Percentiles rank a stretch among this genome's conserved stretches.
Evolutionary conservation across 1,140 invertebrate species (phyloP).

Genomic region (Branchinecta lynchi): DNA sequence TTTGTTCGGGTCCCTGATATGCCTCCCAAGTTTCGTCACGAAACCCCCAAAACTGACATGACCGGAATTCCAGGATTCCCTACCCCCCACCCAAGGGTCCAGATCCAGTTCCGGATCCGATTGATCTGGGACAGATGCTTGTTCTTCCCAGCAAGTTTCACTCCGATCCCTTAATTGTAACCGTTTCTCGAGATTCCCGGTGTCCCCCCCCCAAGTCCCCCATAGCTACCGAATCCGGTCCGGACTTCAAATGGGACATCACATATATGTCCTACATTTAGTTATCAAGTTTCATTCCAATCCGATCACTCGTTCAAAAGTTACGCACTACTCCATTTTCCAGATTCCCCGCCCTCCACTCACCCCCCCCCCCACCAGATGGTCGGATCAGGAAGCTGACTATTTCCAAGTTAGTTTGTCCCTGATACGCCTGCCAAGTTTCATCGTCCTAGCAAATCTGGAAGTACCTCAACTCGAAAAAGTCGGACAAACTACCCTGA

Average conservation of each 20-base stretch:
- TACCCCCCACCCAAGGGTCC: too few species aligned
- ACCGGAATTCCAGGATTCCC: too few species aligned
- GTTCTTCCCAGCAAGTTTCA: slow-evolving; percentile 6
- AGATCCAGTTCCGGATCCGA: too few species aligned
- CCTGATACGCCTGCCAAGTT: slow-evolving; percentile 4
- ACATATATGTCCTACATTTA: neutral
- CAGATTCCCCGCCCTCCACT: neutral
- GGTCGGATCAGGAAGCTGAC: neutral
- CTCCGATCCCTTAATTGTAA: neutral
- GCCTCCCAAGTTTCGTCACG: too few species aligned
- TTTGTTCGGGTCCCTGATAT: too few species aligned
- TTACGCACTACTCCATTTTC: neutral
- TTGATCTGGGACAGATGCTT: neutral
- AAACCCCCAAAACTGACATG: too few species aligned
- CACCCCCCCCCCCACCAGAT: neutral
- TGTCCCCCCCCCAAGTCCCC: neutral
- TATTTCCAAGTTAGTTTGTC: slow-evolving; percentile 6
- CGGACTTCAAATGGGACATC: neutral
- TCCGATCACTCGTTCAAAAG: slow-evolving; percentile 1
- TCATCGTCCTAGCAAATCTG: neutral
- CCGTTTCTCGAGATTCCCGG: too few species aligned
- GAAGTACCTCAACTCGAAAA: too few species aligned
- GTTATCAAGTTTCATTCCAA: neutral
- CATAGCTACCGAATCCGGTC: neutral
- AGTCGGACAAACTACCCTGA: too few species aligned